phyloP scores from a whole-genome alignment of 2,113 vertebrate species.

The Chaenocephalus aceratus region DNA sequence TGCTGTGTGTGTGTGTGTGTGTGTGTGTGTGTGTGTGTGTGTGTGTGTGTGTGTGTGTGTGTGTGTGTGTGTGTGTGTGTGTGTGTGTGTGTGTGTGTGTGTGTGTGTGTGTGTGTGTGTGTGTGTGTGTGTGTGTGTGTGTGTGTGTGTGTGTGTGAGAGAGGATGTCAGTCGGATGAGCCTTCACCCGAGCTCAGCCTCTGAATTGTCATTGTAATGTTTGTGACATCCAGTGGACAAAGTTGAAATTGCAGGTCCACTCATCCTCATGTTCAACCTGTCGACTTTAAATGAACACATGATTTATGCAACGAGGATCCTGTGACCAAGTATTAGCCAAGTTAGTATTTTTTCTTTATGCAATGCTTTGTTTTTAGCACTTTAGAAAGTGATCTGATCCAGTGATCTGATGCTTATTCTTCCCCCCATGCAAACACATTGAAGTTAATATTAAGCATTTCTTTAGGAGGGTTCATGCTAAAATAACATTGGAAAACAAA shows the following conservation, averaged over 20 bases:
- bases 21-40: background rate
- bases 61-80: no score
- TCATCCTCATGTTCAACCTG: background rate
- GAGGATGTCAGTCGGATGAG: constrained; percentile 1
- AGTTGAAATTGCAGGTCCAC: constrained; percentile 68
- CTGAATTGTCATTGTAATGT: constrained; percentile 74
- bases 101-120: no score
- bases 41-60: no score
- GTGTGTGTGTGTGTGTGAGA: no score
- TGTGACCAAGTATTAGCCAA: background rate
- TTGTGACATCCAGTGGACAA: constrained; percentile 83
- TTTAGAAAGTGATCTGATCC: constrained; percentile 2
- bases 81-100: no score
- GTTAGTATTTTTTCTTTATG: background rate
- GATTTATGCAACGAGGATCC: background rate
- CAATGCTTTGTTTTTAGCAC: background rate
- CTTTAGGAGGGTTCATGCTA: background rate
- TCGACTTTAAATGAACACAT: background rate
- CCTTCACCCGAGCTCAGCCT: background rate
- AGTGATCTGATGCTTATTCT: no score
- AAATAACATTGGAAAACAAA: background rate
- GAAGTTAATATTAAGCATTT: background rate
- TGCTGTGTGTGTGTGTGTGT: background rate
- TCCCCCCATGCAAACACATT: background rate
- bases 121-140: no score